Percentiles rank a stretch among this genome's conserved stretches.
Conservation (phyloP, 1,140 invertebrate species). For the Cecropterus lyciades region DNA sequence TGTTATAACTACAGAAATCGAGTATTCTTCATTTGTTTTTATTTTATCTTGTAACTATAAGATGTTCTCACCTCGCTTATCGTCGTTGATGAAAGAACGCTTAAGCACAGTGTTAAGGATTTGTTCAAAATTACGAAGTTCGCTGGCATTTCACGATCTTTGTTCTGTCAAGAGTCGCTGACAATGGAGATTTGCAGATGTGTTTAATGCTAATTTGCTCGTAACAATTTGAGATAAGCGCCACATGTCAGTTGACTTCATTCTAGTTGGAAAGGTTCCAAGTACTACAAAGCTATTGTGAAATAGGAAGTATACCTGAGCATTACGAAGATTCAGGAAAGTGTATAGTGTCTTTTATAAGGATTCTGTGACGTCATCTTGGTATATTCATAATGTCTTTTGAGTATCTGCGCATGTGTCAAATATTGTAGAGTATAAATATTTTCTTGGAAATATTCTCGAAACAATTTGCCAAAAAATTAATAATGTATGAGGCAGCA, state of each 20-base stretch:
- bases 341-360: neutral
- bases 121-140: slow-evolving; percentile 30
- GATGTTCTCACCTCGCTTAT: neutral
- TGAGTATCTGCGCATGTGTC: too few species aligned
- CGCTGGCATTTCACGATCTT: slow-evolving; percentile 31
- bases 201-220: slow-evolving; percentile 27
- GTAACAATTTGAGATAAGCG: slow-evolving; percentile 27
- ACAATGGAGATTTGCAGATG: slow-evolving; percentile 29
- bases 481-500: too few species aligned
- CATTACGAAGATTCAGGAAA: slow-evolving; percentile 5
- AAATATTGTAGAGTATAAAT: too few species aligned
- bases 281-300: slow-evolving; percentile 16
- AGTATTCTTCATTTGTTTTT: too few species aligned
- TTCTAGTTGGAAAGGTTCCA: slow-evolving; percentile 20
- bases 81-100: neutral
- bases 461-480: too few species aligned
- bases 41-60: too few species aligned
- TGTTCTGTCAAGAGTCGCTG: slow-evolving; percentile 21
- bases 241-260: slow-evolving; percentile 20
- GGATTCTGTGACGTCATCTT: neutral
- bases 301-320: slow-evolving; percentile 16
- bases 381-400: too few species aligned
- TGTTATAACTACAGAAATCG: too few species aligned
- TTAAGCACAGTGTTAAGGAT: slow-evolving; percentile 10
- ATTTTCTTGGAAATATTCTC: too few species aligned